phyloP scores from a whole-genome alignment of 2,888 invertebrate genomes.

The Diaprepes abbreviatus region DNA sequence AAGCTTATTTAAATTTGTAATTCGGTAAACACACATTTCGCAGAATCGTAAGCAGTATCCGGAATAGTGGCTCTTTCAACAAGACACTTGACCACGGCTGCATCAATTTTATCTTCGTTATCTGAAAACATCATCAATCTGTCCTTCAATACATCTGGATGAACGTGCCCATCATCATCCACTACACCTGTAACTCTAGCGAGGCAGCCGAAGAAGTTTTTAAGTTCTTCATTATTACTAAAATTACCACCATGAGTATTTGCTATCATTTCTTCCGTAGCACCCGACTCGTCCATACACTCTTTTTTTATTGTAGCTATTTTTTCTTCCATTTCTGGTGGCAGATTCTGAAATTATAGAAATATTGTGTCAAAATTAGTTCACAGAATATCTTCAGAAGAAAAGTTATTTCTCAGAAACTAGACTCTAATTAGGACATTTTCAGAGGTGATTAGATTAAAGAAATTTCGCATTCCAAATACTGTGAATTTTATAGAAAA shows the following conservation, averaged over 20 bases:
- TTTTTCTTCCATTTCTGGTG: no score
- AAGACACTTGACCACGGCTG: constrained; percentile 3
- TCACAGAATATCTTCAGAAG: no score
- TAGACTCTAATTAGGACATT: no score
- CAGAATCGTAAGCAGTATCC: background rate
- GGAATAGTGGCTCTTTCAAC: background rate
- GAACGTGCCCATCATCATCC: background rate
- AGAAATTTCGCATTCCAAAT: no score
- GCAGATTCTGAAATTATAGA: no score
- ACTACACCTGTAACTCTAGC: background rate
- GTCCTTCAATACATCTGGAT: background rate
- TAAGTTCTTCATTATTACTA: background rate
- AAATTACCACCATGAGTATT: background rate
- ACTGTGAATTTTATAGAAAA: no score
- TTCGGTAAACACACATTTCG: background rate
- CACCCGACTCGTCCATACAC: constrained; percentile 12
- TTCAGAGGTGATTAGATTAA: no score
- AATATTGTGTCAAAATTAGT: no score
- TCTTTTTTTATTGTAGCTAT: no score
- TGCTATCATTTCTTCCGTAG: constrained; percentile 9
- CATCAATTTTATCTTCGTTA: background rate
- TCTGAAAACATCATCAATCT: background rate
- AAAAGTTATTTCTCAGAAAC: no score
- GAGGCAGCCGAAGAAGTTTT: background rate
- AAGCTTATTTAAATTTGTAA: background rate